phyloP scores from a whole-genome alignment of 2,113 vertebrate genomes.

The Melanostigma gelatinosum region DNA sequence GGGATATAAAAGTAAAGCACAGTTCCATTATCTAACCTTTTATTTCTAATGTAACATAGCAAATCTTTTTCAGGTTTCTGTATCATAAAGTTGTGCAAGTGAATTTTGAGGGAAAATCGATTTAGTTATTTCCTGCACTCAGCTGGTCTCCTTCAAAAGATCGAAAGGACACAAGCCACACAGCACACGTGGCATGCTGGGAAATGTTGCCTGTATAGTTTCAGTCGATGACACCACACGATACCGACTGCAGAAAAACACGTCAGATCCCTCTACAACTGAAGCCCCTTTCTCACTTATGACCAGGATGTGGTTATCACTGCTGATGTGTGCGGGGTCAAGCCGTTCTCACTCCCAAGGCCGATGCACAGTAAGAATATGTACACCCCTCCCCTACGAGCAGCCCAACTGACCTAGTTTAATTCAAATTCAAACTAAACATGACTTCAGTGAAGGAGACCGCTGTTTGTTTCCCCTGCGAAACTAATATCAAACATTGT shows the following conservation, averaged over 20 bases:
- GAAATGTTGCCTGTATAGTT: conserved; percentile 54
- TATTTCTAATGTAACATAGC: conserved; percentile 6
- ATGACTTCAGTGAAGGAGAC: too few relatives aligned
- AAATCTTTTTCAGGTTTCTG: background rate
- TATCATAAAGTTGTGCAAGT: background rate
- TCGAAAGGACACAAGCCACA: conserved; percentile 52
- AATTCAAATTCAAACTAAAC: too few relatives aligned
- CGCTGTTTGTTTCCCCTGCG: too few relatives aligned
- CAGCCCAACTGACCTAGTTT: too few relatives aligned
- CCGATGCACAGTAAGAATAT: background rate
- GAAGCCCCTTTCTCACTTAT: conserved; percentile 23
- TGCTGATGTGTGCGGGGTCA: background rate
- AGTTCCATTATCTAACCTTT: background rate
- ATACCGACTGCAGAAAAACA: conserved; percentile 36
- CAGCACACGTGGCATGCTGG: background rate
- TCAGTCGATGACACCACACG: conserved; percentile 64
- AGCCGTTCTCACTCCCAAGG: background rate
- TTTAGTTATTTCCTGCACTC: conserved; percentile 39
- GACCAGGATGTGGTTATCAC: conserved; percentile 4
- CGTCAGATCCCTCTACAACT: conserved; percentile 25
- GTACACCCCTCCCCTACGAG: too few relatives aligned
- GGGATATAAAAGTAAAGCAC: conserved; percentile 9
- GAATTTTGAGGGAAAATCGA: conserved; percentile 36
- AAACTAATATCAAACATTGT: too few relatives aligned
- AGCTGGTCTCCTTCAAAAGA: conserved; percentile 51